Base-by-base conservation (phyloP, 2,797 vertebrate species). In the Luscinia megarhynchos region DNA sequence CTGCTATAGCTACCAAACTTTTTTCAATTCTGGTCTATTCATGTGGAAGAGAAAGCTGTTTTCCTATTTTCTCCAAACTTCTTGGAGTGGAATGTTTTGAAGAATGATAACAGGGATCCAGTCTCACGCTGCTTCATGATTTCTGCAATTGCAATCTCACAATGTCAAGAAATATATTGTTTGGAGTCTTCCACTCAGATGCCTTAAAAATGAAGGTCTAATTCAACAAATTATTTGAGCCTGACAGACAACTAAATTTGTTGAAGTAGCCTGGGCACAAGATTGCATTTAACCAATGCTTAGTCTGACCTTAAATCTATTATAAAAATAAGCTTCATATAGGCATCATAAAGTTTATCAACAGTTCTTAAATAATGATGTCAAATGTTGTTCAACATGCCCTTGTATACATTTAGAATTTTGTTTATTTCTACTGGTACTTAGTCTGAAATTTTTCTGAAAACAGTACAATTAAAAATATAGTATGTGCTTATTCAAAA, bases 401-500 rank as follows among this genome's bases (percentile, higher is more conserved):
- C 7, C 9, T 55, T 38, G 12, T 17, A 69, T 43, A 20, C 6
- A 13, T 51, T 41, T 51, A 15, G 4, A 80, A 69, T 66, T 88
- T 3, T 62, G 4, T 40, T 84, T 62, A 23, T 58, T 80, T 86
- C 73, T 66, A 11, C 10, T 0, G 0, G 3, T 30, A 21, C 7
- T 79, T 34, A 50, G 41, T n/a, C 20, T 40, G 29, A 68, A 57
- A 0, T 20, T 3, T 73, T 85, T 50, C 43, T 3, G 19, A 16
- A 27, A 9, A 74, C 2, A 69, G 24, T 54, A 26, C 22, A 61
- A 26, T 40, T 50, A 16, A 14, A 92, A 54, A 51, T n/a, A 3
- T 14, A 55, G 2, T 5, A 19, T 19, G 1, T 22, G 1, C 0
- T 62, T 78, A 29, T 46, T 26, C 1, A 0, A 38, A 70, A 70